Evolutionary conservation across 1,140 invertebrate species (phyloP), one percentile per base, ranked within the genome.

Genomic region (Drosophila pachea): DNA sequence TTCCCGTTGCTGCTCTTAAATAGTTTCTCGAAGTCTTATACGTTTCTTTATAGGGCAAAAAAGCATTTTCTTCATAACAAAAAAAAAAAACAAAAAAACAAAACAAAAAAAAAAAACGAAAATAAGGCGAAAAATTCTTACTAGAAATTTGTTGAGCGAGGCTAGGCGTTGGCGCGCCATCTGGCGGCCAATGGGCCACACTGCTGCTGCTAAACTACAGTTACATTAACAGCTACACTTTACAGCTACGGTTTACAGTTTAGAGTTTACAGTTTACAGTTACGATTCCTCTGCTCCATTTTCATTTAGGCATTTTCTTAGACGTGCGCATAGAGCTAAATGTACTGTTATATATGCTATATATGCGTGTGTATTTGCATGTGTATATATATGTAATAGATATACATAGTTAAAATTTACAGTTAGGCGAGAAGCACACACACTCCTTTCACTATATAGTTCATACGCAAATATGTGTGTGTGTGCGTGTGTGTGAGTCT

Each of bases 21-120:
- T 86, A 84, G 79, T 86, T 81, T 77, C 61, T 86, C 74, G 77
- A 70, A 86, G 81, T 86, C 81, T 86, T 86, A 84, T 86, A 86
- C 76, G 83, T 86, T 86, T 86, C 81, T 77, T 86, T 72, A 73
- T 84, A 84, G 81, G 81, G 81, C 81, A 84, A 83, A 76, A 71
- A 79, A 78, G 76, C 66, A 76, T 76, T 76, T 22, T 22, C 22
- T 22, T 43, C 12, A 47, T 47, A 74, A 62, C 74, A 76, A 74
- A 66, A 71, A 73, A 74, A 74, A 70, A 56, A 68, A 69, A 66
- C 60, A 73, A 76, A 68, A 62, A 77, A 83, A 78, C 65, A 65
- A 75, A 60, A 74, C 74, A 79, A 71, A 76, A 14, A 7, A 43
- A 43, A 14, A 4, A 1, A 14, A 42, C 38, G 22, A 22, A 22